A percentile compares a stretch with the other conserved stretches of the same genome.
Conservation (phyloP, 2,888 invertebrate genomes). For the Plemyria rubiginata region DNA sequence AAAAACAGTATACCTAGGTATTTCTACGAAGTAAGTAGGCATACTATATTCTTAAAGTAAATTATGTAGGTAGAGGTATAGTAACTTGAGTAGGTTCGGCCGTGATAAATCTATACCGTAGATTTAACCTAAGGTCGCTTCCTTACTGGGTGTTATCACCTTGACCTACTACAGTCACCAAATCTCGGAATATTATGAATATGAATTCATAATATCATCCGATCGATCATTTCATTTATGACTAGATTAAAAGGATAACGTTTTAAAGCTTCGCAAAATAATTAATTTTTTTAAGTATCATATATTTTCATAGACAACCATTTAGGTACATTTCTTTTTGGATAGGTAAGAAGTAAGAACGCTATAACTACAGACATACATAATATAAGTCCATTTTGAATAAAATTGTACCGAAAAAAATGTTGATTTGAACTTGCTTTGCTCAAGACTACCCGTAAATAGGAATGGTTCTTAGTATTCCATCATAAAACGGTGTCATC, state of each 20-base stretch:
- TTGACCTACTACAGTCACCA: constrained; percentile 56
- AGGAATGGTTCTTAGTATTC: constrained; percentile 39
- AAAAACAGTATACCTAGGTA: too few relatives aligned
- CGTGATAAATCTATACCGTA: constrained; percentile 12
- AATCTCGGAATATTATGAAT: constrained; percentile 29
- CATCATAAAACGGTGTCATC: constrained; percentile 65
- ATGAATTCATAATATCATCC: background rate
- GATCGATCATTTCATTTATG: constrained; percentile 8
- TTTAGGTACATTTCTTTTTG: too few relatives aligned
- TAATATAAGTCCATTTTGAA: background rate
- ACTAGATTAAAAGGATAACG: constrained; percentile 7
- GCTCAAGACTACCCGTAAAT: constrained; percentile 28
- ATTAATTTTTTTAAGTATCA: too few relatives aligned
- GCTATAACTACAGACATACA: background rate
- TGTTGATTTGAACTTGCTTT: constrained; percentile 13
- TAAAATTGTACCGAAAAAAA: background rate
- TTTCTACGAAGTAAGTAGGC: too few relatives aligned
- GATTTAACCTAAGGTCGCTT: constrained; percentile 51
- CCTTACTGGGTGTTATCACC: constrained; percentile 57
- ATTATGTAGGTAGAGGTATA: too few relatives aligned
- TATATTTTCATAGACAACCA: too few relatives aligned
- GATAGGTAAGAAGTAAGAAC: too few relatives aligned
- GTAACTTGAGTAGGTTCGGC: background rate
- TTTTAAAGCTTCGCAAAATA: background rate
- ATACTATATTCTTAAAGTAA: too few relatives aligned